Conservation (phyloP, 2,113 vertebrate species). For the Gallinago undulata region DNA sequence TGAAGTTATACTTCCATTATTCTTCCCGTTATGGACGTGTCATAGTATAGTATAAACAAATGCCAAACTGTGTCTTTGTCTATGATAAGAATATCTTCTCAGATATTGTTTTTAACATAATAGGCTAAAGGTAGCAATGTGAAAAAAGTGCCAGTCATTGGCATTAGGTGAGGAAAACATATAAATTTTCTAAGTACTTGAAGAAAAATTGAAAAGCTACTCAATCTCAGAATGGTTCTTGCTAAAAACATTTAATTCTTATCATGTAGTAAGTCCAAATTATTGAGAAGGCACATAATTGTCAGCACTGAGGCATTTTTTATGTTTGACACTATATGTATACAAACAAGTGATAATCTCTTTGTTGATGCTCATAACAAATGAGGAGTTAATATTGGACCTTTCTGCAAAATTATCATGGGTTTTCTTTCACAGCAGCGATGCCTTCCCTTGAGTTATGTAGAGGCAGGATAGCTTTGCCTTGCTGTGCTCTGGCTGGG, state of each 20-base stretch:
- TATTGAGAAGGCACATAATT: background rate
- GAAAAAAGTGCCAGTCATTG: background rate
- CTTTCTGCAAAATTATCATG: background rate
- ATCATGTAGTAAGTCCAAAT: background rate
- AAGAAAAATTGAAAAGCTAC: slow-evolving; percentile 10
- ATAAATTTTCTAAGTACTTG: background rate
- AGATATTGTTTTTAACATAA: background rate
- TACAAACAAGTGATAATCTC: background rate
- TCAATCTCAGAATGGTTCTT: background rate
- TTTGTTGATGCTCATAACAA: background rate
- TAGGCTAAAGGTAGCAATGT: background rate
- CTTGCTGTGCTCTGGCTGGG: background rate
- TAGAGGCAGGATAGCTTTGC: background rate
- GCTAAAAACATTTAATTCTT: background rate
- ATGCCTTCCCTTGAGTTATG: background rate
- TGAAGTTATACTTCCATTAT: slow-evolving; percentile 21
- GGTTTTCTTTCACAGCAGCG: background rate
- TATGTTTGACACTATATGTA: background rate
- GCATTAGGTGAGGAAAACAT: background rate
- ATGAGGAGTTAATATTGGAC: background rate
- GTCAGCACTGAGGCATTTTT: background rate
- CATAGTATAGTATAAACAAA: background rate
- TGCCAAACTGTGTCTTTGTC: background rate
- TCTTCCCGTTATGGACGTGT: background rate
- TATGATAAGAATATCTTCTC: background rate